Conservation (phyloP, 1,140 invertebrate species). For the Hylaeus anthracinus region DNA sequence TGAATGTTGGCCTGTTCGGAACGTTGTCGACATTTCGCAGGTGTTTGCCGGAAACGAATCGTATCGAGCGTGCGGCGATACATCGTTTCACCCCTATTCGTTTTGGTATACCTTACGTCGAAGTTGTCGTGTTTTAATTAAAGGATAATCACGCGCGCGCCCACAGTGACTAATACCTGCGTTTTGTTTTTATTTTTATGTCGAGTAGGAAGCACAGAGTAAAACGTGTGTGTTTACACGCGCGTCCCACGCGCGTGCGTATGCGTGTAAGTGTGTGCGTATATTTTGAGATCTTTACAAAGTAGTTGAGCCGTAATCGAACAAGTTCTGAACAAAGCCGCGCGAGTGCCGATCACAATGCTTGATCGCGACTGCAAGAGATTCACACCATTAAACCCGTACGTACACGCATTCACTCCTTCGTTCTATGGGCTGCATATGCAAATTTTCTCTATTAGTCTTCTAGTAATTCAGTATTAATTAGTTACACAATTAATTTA, state of each 20-base stretch:
- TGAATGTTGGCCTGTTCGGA: slow-evolving; percentile 36
- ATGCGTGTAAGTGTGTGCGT: slow-evolving; percentile 30
- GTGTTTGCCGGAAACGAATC: not conserved
- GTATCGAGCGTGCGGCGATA: slow-evolving; percentile 3
- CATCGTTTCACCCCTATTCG: slow-evolving; percentile 10
- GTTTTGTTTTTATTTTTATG: not conserved
- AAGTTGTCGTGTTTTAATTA: slow-evolving; percentile 9
- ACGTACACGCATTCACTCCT: slow-evolving; percentile 67
- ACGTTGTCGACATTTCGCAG: slow-evolving; percentile 20
- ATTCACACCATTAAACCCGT: slow-evolving; percentile 44
- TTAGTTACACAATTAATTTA: slow-evolving; percentile 75
- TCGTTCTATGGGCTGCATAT: slow-evolving; percentile 72
- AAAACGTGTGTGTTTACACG: slow-evolving; percentile 20
- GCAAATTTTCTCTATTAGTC: slow-evolving; percentile 72
- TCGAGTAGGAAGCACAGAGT: slow-evolving; percentile 56
- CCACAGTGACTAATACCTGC: slow-evolving; percentile 14
- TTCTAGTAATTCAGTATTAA: slow-evolving; percentile 73
- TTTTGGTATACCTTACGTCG: slow-evolving; percentile 24
- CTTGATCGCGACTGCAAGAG: slow-evolving; percentile 28
- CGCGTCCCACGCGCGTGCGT: not conserved
- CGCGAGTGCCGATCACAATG: slow-evolving; percentile 43
- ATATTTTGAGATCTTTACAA: slow-evolving; percentile 51
- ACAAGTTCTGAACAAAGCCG: slow-evolving; percentile 53
- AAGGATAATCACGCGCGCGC: slow-evolving; percentile 24
- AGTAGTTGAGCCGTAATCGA: slow-evolving; percentile 50